Evolutionary conservation across 2,113 vertebrate species (phyloP), one percentile per base, ranked within the genome.

Genomic region (Cyprinodon tularosa): DNA sequence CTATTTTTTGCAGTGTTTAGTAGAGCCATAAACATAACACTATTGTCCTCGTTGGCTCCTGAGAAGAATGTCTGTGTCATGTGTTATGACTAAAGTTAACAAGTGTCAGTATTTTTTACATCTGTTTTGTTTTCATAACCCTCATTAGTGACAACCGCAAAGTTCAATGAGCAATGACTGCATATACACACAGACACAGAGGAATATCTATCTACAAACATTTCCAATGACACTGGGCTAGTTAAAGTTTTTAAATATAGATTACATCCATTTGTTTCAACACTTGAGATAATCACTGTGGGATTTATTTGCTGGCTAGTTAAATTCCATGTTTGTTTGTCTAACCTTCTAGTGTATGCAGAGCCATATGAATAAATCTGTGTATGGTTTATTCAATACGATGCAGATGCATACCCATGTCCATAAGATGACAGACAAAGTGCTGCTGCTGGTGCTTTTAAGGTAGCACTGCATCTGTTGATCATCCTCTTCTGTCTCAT

Each of bases 51-150:
- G 75, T 68, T 84, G 80, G 79, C 74, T 86, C 70, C 76, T 76
- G 73, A 83, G 64, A 85, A 68, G 81, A 89, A 89, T 89, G 76
- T 85, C 85, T 90, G 83, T 89, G 87, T 84, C 82, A 86, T 88
- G 77, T 92, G 82, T 88, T 87, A 86, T 85, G 78, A 87, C 74
- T 84, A 74, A 81, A 71, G 80, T 62, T 71, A 87, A 88, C 40
- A 4, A 77, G 74, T 75, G 71, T 57, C 81, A 89, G 71, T 77
- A 63, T 62, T 50, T 62, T 48, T 87, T 86, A 81, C 50, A 57
- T 80, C 39, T 68, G 62, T 85, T 91, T 85, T 76, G 84, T 72
- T 88, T 86, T 83, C 65, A 76, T 75, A 87, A 74, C 74, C 69
- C 68, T 88, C 62, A 74, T 84, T 77, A 76, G 62, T 65, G 76